Evolutionary conservation across 23 tunicate species (phyloP).

Genomic region (Ciona savignyi): DNA sequence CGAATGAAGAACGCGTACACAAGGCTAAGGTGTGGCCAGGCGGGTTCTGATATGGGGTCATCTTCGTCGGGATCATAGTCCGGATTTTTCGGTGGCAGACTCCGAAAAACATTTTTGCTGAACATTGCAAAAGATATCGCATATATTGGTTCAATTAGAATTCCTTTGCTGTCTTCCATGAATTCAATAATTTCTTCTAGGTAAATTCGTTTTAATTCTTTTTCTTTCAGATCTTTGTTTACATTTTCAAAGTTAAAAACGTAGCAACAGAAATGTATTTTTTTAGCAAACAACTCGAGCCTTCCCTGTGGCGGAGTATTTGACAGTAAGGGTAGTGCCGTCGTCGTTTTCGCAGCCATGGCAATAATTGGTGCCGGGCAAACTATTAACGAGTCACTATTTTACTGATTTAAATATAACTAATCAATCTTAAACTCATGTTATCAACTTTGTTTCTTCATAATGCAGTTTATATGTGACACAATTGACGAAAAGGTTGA

Average conservation of each 20-base stretch:
- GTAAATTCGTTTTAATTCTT: constrained; percentile 45
- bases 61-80: constrained; percentile 69
- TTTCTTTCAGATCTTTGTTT: constrained; percentile 35
- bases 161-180: constrained; percentile 43
- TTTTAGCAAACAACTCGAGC: constrained; percentile 63
- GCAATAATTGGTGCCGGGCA: too few relatives aligned
- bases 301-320: constrained; percentile 37
- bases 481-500: too few relatives aligned
- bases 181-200: constrained; percentile 62
- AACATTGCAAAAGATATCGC: constrained; percentile 50
- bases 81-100: constrained; percentile 21
- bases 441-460: too few relatives aligned
- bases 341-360: background rate
- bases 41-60: constrained; percentile 46
- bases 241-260: constrained; percentile 24
- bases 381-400: too few relatives aligned
- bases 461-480: too few relatives aligned
- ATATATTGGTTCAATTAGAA: constrained; percentile 68
- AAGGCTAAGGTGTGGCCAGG: constrained; percentile 67
- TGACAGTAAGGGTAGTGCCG: constrained; percentile 29
- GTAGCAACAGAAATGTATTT: constrained; percentile 59
- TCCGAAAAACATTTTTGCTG: constrained; percentile 47
- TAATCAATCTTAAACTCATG: too few relatives aligned
- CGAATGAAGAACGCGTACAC: constrained; percentile 76
- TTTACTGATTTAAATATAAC: too few relatives aligned